Percentiles rank a stretch among this genome's conserved stretches.
Evolutionary conservation across 1,140 invertebrate species (phyloP).

Genomic region (Hylaeus anthracinus): DNA sequence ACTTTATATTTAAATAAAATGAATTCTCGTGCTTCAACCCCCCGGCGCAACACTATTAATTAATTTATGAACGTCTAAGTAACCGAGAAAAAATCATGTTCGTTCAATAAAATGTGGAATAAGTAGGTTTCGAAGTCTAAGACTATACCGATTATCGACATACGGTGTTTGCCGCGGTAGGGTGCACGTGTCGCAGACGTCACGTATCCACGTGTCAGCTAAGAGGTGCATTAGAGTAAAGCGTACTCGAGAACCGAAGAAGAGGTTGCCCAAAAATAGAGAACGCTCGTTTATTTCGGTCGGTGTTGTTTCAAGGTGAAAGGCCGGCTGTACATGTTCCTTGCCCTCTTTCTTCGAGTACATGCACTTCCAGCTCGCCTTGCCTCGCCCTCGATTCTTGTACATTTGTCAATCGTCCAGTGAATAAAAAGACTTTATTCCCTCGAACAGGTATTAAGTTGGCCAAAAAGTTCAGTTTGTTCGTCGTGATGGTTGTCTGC

Average conservation of each 20-base stretch:
- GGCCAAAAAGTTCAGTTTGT: no score
- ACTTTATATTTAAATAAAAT: no score
- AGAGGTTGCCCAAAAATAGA: constrained; percentile 46
- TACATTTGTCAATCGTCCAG: constrained; percentile 9
- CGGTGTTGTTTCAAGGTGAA: constrained; percentile 47
- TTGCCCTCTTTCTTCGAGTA: constrained; percentile 14
- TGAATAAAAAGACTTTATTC: neutral
- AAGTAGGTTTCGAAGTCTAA: no score
- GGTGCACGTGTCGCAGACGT: neutral
- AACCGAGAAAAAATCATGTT: no score
- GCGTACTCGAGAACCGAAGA: constrained; percentile 14
- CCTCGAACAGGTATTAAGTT: no score
- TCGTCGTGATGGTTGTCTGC: no score
- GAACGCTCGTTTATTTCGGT: constrained; percentile 36
- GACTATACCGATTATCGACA: constrained; percentile 3
- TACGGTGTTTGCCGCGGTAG: neutral
- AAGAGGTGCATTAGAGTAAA: constrained; percentile 13
- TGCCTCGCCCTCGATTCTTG: neutral
- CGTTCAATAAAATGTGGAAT: no score
- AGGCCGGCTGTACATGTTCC: constrained; percentile 20
- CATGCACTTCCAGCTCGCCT: neutral
- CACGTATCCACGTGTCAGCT: neutral
- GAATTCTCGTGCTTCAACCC: no score
- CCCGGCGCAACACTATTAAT: no score
- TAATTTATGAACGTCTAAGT: no score